Base-by-base conservation (phyloP, 1,140 invertebrate species). In the Micrasema longulum region DNA sequence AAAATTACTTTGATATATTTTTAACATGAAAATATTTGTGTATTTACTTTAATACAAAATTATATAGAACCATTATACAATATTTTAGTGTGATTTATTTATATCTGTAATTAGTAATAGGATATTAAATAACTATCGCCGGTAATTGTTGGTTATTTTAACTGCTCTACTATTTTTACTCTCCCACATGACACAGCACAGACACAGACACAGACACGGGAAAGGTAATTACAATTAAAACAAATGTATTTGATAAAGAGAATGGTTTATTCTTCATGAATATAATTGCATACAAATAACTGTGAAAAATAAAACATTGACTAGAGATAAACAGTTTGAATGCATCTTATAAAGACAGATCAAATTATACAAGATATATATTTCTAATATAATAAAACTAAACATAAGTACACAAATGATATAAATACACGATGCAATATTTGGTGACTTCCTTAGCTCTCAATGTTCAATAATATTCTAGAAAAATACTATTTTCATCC, bases 1-100 rank as follows among this genome's bases (percentile, higher is more conserved):
- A 55, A 38, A 57, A 36, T 57, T n/a, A n/a, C n/a, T n/a, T n/a
- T n/a, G n/a, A n/a, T n/a, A n/a, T n/a, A n/a, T n/a, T n/a, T 57
- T 14, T 16, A 45, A 45, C n/a, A 14, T 4, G 0, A 57, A 36
- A 35, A 36, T 36, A n/a, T 53, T 26, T 53, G 20, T 12, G 31
- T 53, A 53, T 23, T 52, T 14, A 57, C 53, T 57, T 53, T 53
- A 53, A n/a, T 12, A 60, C 38, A n/a, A 63, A 43, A 63, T 43
- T 63, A 63, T 63, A 43, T 63, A 63, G 57, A 43, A 18, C n/a
- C n/a, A n/a, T n/a, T n/a, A 53, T 52, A 53, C 14, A 36, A 67
- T 67, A 53, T 50, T 52, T 74, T 74, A 74, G 73, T 71, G 73
- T 74, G 73, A 71, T 74, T 74, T 74, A 74, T 74, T 71, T 74